phyloP scores from a whole-genome alignment of 2,113 vertebrate species.

The Bungarus multicinctus region DNA sequence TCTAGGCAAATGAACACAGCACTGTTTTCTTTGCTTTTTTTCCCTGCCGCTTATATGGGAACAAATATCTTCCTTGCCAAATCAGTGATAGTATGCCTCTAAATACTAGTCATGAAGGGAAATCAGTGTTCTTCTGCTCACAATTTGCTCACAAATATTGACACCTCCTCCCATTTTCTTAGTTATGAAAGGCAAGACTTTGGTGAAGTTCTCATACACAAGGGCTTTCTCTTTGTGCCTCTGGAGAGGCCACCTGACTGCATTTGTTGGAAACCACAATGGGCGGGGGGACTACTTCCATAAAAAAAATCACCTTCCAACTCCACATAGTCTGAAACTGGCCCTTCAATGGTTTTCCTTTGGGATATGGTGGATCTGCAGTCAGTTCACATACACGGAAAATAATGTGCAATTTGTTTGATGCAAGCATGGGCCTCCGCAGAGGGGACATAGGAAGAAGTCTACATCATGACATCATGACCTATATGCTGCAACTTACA shows the following conservation, averaged over 20 bases:
- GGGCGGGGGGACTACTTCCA: too few relatives aligned
- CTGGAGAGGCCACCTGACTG: neutral
- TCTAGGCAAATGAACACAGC: neutral
- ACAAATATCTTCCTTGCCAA: neutral
- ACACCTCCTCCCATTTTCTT: neutral
- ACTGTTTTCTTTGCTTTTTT: neutral
- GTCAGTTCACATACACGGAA: neutral
- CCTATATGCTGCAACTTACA: neutral
- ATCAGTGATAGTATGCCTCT: neutral
- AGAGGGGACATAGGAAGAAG: neutral
- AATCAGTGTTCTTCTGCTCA: neutral
- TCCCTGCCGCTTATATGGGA: neutral
- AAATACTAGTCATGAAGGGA: neutral
- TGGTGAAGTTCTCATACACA: neutral
- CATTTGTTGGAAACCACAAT: neutral
- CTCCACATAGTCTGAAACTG: neutral
- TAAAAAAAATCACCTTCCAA: neutral
- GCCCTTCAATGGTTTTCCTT: neutral
- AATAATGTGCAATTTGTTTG: neutral
- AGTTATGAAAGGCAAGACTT: neutral
- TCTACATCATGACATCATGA: neutral
- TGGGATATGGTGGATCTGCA: neutral
- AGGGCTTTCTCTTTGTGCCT: neutral
- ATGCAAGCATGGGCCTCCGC: neutral
- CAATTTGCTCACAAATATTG: neutral